Evolutionary conservation across 1,140 invertebrate species (phyloP), one percentile per base, ranked within the genome.

Genomic region (Amphibalanus amphitrite): DNA sequence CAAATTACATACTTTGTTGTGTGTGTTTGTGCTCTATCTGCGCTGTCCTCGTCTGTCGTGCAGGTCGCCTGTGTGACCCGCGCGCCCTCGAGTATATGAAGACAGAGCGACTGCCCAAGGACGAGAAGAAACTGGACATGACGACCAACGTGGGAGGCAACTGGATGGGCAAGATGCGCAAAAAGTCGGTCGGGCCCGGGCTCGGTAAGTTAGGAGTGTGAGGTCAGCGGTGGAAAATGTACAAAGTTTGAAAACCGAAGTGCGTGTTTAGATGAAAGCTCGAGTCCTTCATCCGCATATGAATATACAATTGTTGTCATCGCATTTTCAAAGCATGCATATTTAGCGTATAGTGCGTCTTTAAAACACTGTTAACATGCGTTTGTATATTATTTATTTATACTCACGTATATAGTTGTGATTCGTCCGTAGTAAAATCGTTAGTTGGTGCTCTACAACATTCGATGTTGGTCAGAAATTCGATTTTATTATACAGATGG

Each of bases 1-100:
- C n/a, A n/a, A n/a, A n/a, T n/a, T n/a, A n/a, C n/a, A n/a, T n/a
- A n/a, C n/a, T n/a, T n/a, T n/a, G n/a, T n/a, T 38, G 33, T 15
- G 33, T 38, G 4, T 38, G 33, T 38, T 38, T 38, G 33, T 38
- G 33, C 33, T 38, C 4, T 15, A 15, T 15, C 33, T 38, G 33
- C 15, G 33, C 33, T 38, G 4, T 38, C 15, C 33, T 38, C 73
- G 20, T 69, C 1, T 23, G 47, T 20, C 17, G 65, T 4, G 65
- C 65, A 67, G 65, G 65, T 28, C 65, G 65, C 10, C 26, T 67
- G 65, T 67, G 65, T 17, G 28, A 67, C 65, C 28, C 65, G n/a
- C 26, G 65, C 65, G 65, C 65, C n/a, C 65, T 67, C 65, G 65
- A 67, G 65, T 67, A 67, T 17, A 67, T 67, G 65, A 67, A 67